These are phyloP conservation scores for Volucella bombylans DNA, from an alignment of 2,888 invertebrate genomes.

Conservation along the genomic window DNA sequence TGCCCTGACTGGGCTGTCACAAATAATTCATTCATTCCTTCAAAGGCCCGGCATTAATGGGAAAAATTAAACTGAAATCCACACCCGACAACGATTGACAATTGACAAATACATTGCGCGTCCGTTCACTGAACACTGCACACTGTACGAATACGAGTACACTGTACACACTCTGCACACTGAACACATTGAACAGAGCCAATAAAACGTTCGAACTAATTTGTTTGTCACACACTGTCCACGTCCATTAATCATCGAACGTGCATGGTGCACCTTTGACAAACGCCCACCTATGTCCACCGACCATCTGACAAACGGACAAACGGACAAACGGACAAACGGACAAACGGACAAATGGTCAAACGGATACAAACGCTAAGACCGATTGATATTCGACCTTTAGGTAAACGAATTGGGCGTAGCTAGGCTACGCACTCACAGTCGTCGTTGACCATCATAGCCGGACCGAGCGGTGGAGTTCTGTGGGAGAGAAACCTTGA, in stretches of 20 bases:
- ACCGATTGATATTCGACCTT: conserved; percentile 35
- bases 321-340: conserved; percentile 1
- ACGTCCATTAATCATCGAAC: conserved; percentile 67
- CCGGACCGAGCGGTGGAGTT: conserved; percentile 35
- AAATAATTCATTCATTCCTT: conserved; percentile 68
- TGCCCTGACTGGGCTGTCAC: conserved; percentile 36
- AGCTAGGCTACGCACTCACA: neutral
- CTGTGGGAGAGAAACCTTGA: conserved; percentile 56
- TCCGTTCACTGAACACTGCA: conserved; percentile 9
- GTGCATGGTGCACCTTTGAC: conserved; percentile 17
- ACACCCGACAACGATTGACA: conserved; percentile 63
- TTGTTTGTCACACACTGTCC: conserved; percentile 71
- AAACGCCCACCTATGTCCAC: neutral
- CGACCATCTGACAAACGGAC: conserved; percentile 12
- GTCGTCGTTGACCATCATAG: conserved; percentile 11
- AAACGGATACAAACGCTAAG: neutral
- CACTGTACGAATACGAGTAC: too few species aligned
- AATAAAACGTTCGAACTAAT: conserved; percentile 71
- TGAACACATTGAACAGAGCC: conserved; percentile 30
- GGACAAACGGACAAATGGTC: conserved; percentile 12
- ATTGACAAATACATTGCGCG: conserved; percentile 57
- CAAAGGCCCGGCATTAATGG: conserved; percentile 60
- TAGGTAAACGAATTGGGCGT: conserved; percentile 43
- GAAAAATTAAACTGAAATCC: conserved; percentile 65
- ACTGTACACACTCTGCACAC: neutral